phyloP scores from a whole-genome alignment of 30 jellyfish, hydroid and myxozoan genomes.

The Turritopsis dohrnii region DNA sequence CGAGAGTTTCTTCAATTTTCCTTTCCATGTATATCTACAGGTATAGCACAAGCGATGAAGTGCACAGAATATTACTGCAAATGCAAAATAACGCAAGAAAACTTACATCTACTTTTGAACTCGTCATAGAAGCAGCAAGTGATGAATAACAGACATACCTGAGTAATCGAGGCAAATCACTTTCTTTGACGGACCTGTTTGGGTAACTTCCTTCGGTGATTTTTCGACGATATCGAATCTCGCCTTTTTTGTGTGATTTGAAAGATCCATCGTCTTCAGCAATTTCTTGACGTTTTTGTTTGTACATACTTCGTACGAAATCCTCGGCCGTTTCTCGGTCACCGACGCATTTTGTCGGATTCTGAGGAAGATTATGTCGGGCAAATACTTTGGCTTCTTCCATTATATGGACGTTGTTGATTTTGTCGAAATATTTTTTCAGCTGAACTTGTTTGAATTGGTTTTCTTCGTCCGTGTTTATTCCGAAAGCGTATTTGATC shows the following conservation, averaged over 20 bases:
- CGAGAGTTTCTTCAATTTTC: background rate
- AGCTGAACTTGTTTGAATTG: background rate
- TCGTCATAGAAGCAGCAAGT: too few relatives aligned
- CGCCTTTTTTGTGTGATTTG: background rate
- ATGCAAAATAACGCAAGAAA: background rate
- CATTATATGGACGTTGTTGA: background rate
- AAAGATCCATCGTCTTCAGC: background rate
- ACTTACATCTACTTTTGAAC: background rate
- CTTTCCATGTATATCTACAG: constrained; percentile 20
- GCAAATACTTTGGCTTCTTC: background rate
- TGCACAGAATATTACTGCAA: background rate
- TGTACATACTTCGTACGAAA: background rate
- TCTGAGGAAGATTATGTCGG: background rate
- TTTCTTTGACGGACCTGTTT: background rate
- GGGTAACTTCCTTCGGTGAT: constrained; percentile 14
- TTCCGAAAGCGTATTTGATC: background rate
- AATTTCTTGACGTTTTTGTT: background rate
- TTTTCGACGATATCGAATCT: background rate
- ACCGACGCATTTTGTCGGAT: background rate
- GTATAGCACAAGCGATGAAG: too few relatives aligned
- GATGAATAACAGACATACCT: too few relatives aligned
- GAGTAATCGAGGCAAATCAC: background rate
- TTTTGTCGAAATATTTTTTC: background rate
- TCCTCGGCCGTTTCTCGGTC: background rate
- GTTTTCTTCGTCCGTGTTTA: background rate